These are phyloP conservation scores for Aphidius colemani DNA, from an alignment of 2,888 invertebrate genomes.

Conservation along the genomic window DNA sequence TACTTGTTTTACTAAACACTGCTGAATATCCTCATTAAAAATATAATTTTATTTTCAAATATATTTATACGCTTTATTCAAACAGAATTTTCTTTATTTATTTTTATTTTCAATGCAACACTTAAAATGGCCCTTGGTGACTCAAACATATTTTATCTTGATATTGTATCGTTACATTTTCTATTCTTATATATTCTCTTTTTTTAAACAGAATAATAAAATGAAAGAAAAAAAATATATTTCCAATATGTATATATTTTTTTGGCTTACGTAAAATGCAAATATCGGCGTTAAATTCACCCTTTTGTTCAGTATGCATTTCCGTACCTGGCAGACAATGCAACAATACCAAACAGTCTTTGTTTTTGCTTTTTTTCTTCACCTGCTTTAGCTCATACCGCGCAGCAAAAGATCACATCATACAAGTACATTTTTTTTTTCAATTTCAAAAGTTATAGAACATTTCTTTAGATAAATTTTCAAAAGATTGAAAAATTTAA, in stretches of 20 bases:
- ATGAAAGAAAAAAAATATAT: conserved; percentile 26
- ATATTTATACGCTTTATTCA: too few relatives aligned
- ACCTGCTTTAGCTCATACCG: conserved; percentile 1
- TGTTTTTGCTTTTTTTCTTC: too few relatives aligned
- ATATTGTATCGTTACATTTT: too few relatives aligned
- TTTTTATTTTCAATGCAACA: too few relatives aligned
- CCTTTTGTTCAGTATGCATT: conserved; percentile 32
- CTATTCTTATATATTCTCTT: too few relatives aligned
- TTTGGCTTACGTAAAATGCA: conserved; percentile 33
- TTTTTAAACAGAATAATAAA: conserved; percentile 21
- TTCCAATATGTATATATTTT: not conserved
- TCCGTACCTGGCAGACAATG: conserved; percentile 39
- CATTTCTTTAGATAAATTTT: not conserved
- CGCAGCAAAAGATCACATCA: conserved; percentile 30
- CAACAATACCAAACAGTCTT: conserved; percentile 34
- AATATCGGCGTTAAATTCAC: conserved; percentile 40
- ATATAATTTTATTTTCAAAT: too few relatives aligned
- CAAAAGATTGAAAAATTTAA: too few relatives aligned
- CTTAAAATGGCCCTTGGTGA: too few relatives aligned
- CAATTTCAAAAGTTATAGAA: not conserved
- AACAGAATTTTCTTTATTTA: too few relatives aligned
- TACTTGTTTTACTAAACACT: too few relatives aligned
- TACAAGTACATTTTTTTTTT: conserved; percentile 12
- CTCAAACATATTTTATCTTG: too few relatives aligned
- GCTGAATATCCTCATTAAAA: too few relatives aligned